Percentiles rank a stretch among this genome's conserved stretches.
These are phyloP conservation scores for Nylanderia fulva DNA, from an alignment of 1,140 invertebrate genomes.

Conservation along the genomic window DNA sequence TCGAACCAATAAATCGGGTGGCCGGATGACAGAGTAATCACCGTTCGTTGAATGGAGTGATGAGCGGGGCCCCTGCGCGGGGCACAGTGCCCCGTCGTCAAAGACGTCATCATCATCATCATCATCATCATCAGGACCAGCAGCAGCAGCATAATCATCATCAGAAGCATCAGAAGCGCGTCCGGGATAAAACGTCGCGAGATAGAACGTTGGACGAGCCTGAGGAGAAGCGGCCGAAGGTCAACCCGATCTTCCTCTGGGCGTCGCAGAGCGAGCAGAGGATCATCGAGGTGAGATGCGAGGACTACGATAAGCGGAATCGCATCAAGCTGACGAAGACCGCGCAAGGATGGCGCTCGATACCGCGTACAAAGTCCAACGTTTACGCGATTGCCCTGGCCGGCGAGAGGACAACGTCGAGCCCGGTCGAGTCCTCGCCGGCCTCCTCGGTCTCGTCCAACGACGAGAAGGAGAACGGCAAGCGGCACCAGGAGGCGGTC, in stretches of 20 bases:
- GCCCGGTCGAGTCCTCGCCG: slow-evolving; percentile 55
- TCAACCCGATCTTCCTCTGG: slow-evolving; percentile 93
- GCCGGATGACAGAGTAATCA: slow-evolving; percentile 70
- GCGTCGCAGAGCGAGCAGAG: slow-evolving; percentile 91
- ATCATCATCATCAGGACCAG: slow-evolving; percentile 77
- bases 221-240: slow-evolving; percentile 86
- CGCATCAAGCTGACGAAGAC: slow-evolving; percentile 93
- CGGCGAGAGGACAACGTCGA: slow-evolving; percentile 31
- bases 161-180: slow-evolving; percentile 69
- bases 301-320: slow-evolving; percentile 94
- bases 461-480: slow-evolving; percentile 75
- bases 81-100: slow-evolving; percentile 85
- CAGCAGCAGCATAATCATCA: slow-evolving; percentile 70
- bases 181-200: slow-evolving; percentile 17
- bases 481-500: slow-evolving; percentile 51
- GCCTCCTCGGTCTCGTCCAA: slow-evolving; percentile 61
- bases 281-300: slow-evolving; percentile 93
- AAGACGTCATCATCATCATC: slow-evolving; percentile 80
- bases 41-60: slow-evolving; percentile 84
- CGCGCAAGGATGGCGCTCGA: slow-evolving; percentile 92
- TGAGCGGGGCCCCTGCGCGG: slow-evolving; percentile 84
- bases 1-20: background rate
- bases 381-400: slow-evolving; percentile 80
- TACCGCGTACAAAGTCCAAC: slow-evolving; percentile 90
- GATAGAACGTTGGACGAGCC: slow-evolving; percentile 38